A percentile compares a stretch with the other conserved stretches of the same genome.
phyloP scores from a whole-genome alignment of 2,797 vertebrate species.

The Diplodus puntazzo region DNA sequence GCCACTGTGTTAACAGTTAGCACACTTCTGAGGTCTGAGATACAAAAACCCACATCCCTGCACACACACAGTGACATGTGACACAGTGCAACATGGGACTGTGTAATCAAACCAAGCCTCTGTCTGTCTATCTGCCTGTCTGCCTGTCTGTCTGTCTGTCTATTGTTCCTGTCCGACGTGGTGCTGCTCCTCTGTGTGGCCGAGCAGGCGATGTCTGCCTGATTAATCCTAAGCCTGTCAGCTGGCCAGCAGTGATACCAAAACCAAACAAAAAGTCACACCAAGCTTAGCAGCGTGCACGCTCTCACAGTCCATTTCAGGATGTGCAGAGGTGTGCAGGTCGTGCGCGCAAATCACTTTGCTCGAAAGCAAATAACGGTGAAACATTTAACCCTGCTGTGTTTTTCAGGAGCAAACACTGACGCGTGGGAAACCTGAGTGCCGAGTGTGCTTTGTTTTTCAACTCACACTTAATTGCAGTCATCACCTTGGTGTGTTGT shows the following conservation, averaged over 20 bases:
- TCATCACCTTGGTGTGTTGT: conserved; percentile 22
- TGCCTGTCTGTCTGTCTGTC: conserved; percentile 36
- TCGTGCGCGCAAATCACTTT: conserved; percentile 20
- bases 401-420: conserved; percentile 20
- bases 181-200: conserved; percentile 40
- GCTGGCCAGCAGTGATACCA: conserved; percentile 68
- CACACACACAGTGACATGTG: conserved; percentile 27
- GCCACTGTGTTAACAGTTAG: conserved; percentile 27
- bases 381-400: conserved; percentile 11
- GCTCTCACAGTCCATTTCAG: conserved; percentile 29
- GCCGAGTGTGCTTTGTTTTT: conserved; percentile 15
- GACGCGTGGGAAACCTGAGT: conserved; percentile 7
- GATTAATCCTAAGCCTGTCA: conserved; percentile 65
- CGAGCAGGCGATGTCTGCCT: conserved; percentile 32
- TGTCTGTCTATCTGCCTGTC: conserved; percentile 45
- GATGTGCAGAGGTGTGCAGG: conserved; percentile 35
- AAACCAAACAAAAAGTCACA: conserved; percentile 63
- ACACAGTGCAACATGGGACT: conserved; percentile 7
- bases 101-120: conserved; percentile 47
- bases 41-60: conserved; percentile 20
- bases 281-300: conserved; percentile 33
- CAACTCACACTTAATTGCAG: conserved; percentile 25
- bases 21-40: conserved; percentile 12
- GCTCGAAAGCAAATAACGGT: conserved; percentile 30
- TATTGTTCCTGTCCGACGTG: conserved; percentile 57